These are phyloP conservation scores for Urocolius indicus DNA, from an alignment of 2,113 vertebrate species.

Conservation along the genomic window DNA sequence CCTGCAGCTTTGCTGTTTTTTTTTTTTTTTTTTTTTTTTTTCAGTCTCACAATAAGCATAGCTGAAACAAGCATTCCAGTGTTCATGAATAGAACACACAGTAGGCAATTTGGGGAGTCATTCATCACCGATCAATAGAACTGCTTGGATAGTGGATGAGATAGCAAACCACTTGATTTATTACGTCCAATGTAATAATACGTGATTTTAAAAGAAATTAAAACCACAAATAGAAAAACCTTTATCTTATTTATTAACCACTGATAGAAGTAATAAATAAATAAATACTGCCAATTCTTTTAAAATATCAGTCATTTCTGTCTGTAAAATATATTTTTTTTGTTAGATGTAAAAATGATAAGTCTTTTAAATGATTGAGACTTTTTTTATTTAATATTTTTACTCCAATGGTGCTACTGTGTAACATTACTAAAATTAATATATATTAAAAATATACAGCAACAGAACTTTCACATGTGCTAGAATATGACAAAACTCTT, in stretches of 20 bases:
- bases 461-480: background rate
- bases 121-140: constrained; percentile 34
- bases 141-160: background rate
- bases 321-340: background rate
- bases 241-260: constrained; percentile 21
- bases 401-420: background rate
- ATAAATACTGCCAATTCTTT: background rate
- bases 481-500: background rate
- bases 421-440: background rate
- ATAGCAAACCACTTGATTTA: constrained; percentile 36
- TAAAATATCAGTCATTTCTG: background rate
- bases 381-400: background rate
- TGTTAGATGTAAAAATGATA: background rate
- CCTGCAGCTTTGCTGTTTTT: background rate
- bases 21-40: background rate
- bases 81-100: background rate
- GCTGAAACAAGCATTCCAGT: background rate
- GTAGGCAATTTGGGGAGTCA: constrained; percentile 12
- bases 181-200: background rate
- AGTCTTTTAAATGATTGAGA: background rate
- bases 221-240: constrained; percentile 14
- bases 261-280: constrained; percentile 43
- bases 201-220: constrained; percentile 50
- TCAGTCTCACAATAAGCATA: background rate
- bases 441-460: background rate